Evolutionary conservation across 1,140 invertebrate species (phyloP), one percentile per base, ranked within the genome.

Genomic region (Atta colombica): DNA sequence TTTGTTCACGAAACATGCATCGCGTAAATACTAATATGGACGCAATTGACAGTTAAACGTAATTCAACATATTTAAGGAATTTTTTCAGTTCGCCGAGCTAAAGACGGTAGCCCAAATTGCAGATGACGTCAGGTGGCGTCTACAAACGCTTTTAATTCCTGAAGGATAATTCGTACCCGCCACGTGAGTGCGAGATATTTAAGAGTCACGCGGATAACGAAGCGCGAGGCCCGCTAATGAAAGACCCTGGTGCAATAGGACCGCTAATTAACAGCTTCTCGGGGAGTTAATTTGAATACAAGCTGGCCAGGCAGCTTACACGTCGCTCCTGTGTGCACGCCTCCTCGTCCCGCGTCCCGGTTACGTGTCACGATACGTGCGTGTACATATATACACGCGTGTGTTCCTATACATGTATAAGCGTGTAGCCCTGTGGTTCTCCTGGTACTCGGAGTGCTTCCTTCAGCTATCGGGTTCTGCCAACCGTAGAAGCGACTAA

Each of bases 181-280:
- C 12, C 18, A 63, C 85, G 61, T 66, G 71, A 71, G 51, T 63
- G 87, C 85, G 86, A 55, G 65, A 86, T 85, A 90, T 90, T 89
- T 74, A 87, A 88, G 66, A 90, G 77, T 88, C 85, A 68, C 66
- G 78, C 87, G 87, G 78, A 93, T 93, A 93, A 93, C 90, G 92
- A 93, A 91, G 91, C 92, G 91, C 86, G 92, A 93, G 90, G 60
- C 28, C 77, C 89, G 86, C 88, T 92, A 92, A 93, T 92, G 92
- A 90, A 93, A 91, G 88, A 78, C 60, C 89, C 88, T 88, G 89
- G 89, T 90, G 92, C 90, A 91, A 93, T 93, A 91, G 91, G 91
- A 87, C 89, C 91, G 89, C 93, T 93, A 94, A 94, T 94, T 94
- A 94, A 94, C 93, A 94, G 93, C 92, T 93, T 93, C 93, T 93